Percentiles rank a stretch among this genome's conserved stretches.
Evolutionary conservation across 2,797 vertebrate genomes (phyloP).

Genomic region (Megaceryle alcyon): DNA sequence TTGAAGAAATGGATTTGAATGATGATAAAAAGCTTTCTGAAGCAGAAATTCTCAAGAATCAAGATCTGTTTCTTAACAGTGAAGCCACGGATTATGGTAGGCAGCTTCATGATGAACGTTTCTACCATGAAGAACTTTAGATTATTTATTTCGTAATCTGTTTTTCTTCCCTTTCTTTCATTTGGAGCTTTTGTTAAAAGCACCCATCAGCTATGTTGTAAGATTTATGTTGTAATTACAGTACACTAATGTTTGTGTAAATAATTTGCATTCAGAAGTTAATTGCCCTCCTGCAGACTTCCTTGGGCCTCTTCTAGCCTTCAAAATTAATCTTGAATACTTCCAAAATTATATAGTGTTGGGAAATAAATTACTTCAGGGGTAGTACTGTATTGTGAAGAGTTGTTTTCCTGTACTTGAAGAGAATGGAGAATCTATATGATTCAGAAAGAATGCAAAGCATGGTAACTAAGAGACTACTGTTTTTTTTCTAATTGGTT

Average conservation of each 20-base stretch:
- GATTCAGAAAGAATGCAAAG: constrained; percentile 31
- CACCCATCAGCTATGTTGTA: constrained; percentile 19
- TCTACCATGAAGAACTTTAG: constrained; percentile 92
- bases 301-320: constrained; percentile 2
- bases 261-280: constrained; percentile 60
- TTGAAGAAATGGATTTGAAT: constrained; percentile 93
- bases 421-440: constrained; percentile 22
- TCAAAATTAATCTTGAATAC: constrained; percentile 30
- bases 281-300: constrained; percentile 38
- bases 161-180: constrained; percentile 1
- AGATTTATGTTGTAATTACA: constrained; percentile 66
- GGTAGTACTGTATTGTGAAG: constrained; percentile 37
- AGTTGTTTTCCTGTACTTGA: constrained; percentile 57
- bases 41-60: constrained; percentile 89
- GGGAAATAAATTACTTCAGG: constrained; percentile 24
- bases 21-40: constrained; percentile 87
- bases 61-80: constrained; percentile 92
- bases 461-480: constrained; percentile 22
- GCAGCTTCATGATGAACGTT: constrained; percentile 86
- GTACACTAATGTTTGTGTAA: constrained; percentile 38
- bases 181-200: constrained; percentile 11
- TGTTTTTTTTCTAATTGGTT: constrained; percentile 41
- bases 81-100: constrained; percentile 97
- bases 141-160: constrained; percentile 32
- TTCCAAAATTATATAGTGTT: background rate